These are phyloP conservation scores for Iguana delicatissima DNA, from an alignment of 2,797 vertebrate genomes.

Conservation along the genomic window DNA sequence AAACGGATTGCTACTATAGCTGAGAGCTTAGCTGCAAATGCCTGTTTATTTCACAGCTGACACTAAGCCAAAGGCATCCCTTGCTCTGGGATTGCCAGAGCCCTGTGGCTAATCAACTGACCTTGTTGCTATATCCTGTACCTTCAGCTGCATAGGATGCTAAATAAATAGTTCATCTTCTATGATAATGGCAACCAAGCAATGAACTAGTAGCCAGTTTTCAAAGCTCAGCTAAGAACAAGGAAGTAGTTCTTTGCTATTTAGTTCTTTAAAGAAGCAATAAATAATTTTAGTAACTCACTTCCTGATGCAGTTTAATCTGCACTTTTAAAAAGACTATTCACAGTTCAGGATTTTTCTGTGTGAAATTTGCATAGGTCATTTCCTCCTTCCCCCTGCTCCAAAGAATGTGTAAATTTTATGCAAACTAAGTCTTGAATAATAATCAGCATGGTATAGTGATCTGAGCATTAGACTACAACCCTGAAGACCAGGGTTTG, in stretches of 20 bases:
- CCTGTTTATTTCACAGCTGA: neutral
- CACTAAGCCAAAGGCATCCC: slow-evolving; percentile 15
- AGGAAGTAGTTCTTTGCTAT: neutral
- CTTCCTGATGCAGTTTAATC: no score
- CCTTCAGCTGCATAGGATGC: neutral
- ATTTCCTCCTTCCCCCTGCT: no score
- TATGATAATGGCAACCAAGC: neutral
- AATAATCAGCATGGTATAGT: no score
- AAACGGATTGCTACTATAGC: slow-evolving; percentile 22
- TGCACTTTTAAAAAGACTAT: no score
- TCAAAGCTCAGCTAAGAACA: neutral
- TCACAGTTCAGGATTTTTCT: no score
- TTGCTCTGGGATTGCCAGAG: slow-evolving; percentile 26
- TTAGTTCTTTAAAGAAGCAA: neutral
- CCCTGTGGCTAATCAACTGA: neutral
- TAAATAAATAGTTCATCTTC: neutral
- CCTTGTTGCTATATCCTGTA: slow-evolving; percentile 4
- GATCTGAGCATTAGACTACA: no score
- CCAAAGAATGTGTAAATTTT: no score
- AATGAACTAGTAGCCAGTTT: neutral
- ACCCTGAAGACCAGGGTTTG: no score
- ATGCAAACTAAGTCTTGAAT: no score
- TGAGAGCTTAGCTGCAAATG: slow-evolving; percentile 24
- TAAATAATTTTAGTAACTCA: neutral
- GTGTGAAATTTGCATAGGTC: no score